Percentiles rank a stretch among this genome's conserved stretches.
Evolutionary conservation across 2,797 vertebrate species (phyloP).

Genomic region (Petrocephalus schoutedeni): DNA sequence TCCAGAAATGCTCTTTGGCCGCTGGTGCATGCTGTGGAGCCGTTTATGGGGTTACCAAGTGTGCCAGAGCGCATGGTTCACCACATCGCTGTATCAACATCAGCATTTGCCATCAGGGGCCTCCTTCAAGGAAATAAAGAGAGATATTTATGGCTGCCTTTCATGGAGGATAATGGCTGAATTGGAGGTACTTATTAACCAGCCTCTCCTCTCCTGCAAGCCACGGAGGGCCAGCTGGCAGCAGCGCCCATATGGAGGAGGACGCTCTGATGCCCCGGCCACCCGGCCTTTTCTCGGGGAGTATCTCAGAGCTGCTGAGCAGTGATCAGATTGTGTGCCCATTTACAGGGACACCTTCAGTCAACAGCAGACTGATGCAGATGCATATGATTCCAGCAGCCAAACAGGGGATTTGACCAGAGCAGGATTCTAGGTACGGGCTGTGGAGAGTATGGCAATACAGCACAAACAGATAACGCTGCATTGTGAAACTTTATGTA

Average conservation of each 20-base stretch:
- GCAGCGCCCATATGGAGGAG: slow-evolving; percentile 45
- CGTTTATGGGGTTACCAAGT: neutral
- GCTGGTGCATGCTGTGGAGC: neutral
- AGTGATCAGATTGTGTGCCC: slow-evolving; percentile 21
- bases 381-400: neutral
- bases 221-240: slow-evolving; percentile 58
- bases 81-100: slow-evolving; percentile 10
- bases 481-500: neutral
- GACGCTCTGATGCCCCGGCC: neutral
- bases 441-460: neutral
- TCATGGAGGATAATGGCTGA: slow-evolving; percentile 67
- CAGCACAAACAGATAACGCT: neutral
- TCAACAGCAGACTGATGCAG: slow-evolving; percentile 41
- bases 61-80: neutral
- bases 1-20: neutral
- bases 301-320: neutral
- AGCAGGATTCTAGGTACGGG: too few species aligned
- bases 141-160: slow-evolving; percentile 62
- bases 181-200: slow-evolving; percentile 65
- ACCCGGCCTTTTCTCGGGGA: neutral
- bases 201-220: slow-evolving; percentile 57
- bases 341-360: slow-evolving; percentile 43
- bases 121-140: slow-evolving; percentile 60
- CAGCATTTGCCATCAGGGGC: slow-evolving; percentile 49
- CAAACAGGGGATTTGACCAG: too few species aligned